Evolutionary conservation across 1,140 invertebrate species (phyloP).

Genomic region (Eupristina koningsbergeri): DNA sequence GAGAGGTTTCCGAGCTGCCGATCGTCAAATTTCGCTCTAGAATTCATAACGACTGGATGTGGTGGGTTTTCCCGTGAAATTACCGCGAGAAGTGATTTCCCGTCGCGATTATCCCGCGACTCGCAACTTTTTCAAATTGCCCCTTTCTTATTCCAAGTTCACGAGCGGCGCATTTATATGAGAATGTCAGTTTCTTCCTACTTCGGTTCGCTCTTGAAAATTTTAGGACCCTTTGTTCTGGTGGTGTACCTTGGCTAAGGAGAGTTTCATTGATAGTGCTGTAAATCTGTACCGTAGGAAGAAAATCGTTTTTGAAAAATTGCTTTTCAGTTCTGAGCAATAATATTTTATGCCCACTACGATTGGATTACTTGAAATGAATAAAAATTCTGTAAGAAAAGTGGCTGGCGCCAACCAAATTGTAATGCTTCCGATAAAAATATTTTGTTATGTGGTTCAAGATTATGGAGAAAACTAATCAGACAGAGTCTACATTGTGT

Average conservation of each 20-base stretch:
- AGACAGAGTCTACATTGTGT: no score
- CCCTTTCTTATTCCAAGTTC: neutral
- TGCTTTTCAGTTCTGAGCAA: slow-evolving; percentile 13
- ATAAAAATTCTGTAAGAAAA: neutral
- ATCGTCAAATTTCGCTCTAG: slow-evolving; percentile 24
- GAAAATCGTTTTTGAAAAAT: slow-evolving; percentile 45
- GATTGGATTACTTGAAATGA: slow-evolving; percentile 2
- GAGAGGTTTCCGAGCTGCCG: neutral
- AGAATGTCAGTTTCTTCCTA: neutral
- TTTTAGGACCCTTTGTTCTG: slow-evolving; percentile 36
- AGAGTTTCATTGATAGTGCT: slow-evolving; percentile 8
- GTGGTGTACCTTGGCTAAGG: neutral
- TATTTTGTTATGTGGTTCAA: neutral
- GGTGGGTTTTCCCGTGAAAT: neutral
- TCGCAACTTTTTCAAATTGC: slow-evolving; percentile 13
- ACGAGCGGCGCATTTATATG: slow-evolving; percentile 2
- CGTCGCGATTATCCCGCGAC: slow-evolving; percentile 4
- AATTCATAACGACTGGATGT: neutral
- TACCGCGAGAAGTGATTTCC: neutral
- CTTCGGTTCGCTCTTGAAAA: neutral
- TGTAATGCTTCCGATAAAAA: neutral
- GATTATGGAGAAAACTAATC: neutral
- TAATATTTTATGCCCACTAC: slow-evolving; percentile 14
- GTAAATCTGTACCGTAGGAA: slow-evolving; percentile 31
- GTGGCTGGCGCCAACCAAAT: neutral